phyloP scores from a whole-genome alignment of 2,888 invertebrate genomes.

The Argyra leucocephala region DNA sequence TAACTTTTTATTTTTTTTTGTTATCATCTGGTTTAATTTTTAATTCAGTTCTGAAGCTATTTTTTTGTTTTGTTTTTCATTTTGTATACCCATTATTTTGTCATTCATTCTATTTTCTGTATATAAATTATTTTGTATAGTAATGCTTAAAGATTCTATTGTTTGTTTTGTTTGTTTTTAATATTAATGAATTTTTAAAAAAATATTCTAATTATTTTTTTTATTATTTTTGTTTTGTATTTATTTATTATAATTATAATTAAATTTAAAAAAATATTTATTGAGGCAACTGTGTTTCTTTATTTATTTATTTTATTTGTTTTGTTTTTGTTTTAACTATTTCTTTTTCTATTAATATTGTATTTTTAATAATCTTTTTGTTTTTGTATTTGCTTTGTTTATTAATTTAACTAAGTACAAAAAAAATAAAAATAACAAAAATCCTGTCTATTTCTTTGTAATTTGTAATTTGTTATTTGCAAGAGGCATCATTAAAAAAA shows the following conservation, averaged over 20 bases:
- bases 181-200: background rate
- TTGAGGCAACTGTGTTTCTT: slow-evolving; percentile 1
- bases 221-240: background rate
- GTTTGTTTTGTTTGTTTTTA: background rate
- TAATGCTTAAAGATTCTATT: background rate
- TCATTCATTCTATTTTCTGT: no score
- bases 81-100: no score
- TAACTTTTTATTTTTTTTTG: background rate
- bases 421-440: no score
- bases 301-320: background rate
- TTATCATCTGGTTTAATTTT: background rate
- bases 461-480: background rate
- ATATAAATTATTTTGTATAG: background rate
- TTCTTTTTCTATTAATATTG: background rate
- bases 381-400: background rate
- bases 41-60: background rate
- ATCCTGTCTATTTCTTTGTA: background rate
- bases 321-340: background rate
- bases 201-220: background rate
- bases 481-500: background rate
- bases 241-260: no score
- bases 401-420: background rate
- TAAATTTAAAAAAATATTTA: slow-evolving; percentile 3
- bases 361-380: no score
- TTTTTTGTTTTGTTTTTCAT: background rate